Conservation (phyloP, 2,797 vertebrate genomes). For the Cetoscarus ocellatus region DNA sequence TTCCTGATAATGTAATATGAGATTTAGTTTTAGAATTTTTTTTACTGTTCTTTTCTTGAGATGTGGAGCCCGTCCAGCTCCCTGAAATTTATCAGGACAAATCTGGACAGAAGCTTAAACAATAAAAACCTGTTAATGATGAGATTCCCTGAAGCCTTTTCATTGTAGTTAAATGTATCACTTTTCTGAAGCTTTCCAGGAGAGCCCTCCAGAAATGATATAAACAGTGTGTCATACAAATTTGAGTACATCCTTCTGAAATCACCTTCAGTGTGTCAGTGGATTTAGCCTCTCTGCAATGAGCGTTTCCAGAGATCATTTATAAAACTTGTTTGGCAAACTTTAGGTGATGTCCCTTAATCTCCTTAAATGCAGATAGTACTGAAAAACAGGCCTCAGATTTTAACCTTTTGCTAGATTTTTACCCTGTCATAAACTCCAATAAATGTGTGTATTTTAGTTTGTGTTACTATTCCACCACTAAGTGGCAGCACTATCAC, state of each 20-base stretch:
- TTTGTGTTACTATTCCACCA: constrained; percentile 15
- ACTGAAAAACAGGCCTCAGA: not conserved
- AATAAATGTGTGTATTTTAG: not conserved
- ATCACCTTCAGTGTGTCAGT: constrained; percentile 3
- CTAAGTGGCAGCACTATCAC: constrained; percentile 38
- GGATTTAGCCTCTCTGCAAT: constrained; percentile 11
- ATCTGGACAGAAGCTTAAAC: not conserved
- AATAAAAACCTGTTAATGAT: not conserved
- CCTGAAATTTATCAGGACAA: constrained; percentile 16
- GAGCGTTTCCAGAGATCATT: constrained; percentile 15
- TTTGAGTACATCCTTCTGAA: not conserved
- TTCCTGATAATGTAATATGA: not conserved
- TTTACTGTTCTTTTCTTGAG: not conserved
- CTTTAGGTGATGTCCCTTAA: constrained; percentile 1
- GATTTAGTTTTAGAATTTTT: not conserved
- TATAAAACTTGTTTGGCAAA: constrained; percentile 9
- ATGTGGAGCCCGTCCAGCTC: not conserved
- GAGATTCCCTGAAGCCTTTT: constrained; percentile 7
- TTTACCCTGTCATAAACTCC: not conserved
- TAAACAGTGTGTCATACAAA: not conserved
- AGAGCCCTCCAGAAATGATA: constrained; percentile 8
- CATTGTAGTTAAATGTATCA: not conserved
- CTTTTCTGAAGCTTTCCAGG: not conserved
- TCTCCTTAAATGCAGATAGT: constrained; percentile 3
- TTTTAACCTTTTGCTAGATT: not conserved